Base-by-base conservation (phyloP, 2,888 invertebrate species). In the Parasteatoda lunata region DNA sequence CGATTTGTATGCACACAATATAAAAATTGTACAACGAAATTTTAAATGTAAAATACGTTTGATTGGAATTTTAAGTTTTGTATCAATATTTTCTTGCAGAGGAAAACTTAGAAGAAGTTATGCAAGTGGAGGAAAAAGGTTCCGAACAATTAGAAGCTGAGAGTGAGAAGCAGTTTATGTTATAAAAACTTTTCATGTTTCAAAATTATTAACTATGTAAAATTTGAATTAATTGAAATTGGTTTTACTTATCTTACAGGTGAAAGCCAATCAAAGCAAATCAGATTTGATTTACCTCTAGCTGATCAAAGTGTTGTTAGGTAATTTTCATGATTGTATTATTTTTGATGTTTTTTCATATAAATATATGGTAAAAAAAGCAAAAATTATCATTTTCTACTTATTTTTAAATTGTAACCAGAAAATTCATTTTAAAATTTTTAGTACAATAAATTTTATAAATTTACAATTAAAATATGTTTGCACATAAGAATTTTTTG, bases 251-350 rank as follows among this genome's bases (percentile, higher is more conserved):
- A n/a, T 51, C 30, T 65, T 68, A 4, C 77, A 71, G 78, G 13
- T 65, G 84, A 77, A 68, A 47, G 48, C 13, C 65, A 45, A 11
- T 72, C 72, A 13, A 84, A 65, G 47, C 84, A 84, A 48, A 77
- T 84, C 30, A 77, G 84, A 49, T 84, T 84, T 49, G 65, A 77
- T 59, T 66, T 84, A 30, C 77, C 84, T 11, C 7, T 49, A 6
- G 75, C 48, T 52, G 52, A 77, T n/a, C 71, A 52, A 6, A 65
- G 64, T 71, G 13, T 15, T 71, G 13, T 15, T 9, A 48, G 8
- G 84, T 84, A 68, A 72, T 77, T 72, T 51, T 48, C n/a, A 49
- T 7, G 5, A 49, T 71, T 51, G n/a, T 0, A 8, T 49, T 8
- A 51, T 48, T 5, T 71, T n/a, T 15, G 11, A 7, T 45, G 30